phyloP scores from a whole-genome alignment of 1,140 invertebrate species.

The Drosophila equinoxialis region DNA sequence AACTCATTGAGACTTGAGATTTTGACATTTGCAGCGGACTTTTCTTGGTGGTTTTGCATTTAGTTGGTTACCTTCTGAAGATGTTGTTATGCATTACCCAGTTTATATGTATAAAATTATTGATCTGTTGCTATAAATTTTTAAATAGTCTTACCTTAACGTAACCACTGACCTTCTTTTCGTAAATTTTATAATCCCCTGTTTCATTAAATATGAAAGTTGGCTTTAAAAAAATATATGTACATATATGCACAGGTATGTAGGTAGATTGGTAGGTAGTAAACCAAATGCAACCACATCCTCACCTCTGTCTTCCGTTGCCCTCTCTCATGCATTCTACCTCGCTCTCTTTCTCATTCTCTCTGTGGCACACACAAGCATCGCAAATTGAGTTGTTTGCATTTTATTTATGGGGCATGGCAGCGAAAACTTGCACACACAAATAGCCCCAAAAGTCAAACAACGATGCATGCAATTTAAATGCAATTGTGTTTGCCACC shows the following conservation, averaged over 20 bases:
- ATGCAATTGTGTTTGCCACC: constrained; percentile 72
- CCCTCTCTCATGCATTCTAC: background rate
- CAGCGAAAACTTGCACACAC: constrained; percentile 49
- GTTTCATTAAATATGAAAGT: constrained; percentile 12
- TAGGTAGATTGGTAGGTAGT: background rate
- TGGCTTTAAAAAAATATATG: background rate
- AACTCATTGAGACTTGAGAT: no score
- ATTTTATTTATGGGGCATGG: constrained; percentile 68
- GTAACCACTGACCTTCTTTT: constrained; percentile 3
- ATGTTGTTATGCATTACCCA: no score
- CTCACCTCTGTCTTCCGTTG: background rate
- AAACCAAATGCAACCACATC: constrained; percentile 10
- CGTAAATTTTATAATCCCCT: background rate
- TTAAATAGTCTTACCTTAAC: constrained; percentile 5
- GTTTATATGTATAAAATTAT: background rate
- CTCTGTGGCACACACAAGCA: constrained; percentile 9
- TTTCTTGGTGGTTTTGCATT: no score
- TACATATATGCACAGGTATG: background rate
- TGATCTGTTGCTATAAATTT: background rate
- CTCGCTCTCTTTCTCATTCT: background rate
- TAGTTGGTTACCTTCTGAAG: no score
- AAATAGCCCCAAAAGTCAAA: constrained; percentile 68
- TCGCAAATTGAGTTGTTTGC: constrained; percentile 72
- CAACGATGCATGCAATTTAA: constrained; percentile 72
- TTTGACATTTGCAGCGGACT: no score